Evolutionary conservation across 2,888 invertebrate species (phyloP).

Genomic region (Cistogaster globosa): DNA sequence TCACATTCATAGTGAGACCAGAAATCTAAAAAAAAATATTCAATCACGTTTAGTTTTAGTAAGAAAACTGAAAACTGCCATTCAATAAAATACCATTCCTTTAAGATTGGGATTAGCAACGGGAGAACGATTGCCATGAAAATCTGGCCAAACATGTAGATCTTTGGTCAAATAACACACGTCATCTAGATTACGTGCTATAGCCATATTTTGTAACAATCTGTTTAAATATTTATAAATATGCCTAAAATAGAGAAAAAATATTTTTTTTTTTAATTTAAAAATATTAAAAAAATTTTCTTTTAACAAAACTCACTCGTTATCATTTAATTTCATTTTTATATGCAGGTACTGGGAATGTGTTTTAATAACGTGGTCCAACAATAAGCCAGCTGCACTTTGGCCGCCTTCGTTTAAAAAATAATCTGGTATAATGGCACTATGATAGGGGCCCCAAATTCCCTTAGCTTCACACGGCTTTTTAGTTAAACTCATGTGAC

Average conservation of each 20-base stretch:
- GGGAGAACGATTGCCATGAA: constrained; percentile 97
- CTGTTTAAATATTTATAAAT: constrained; percentile 88
- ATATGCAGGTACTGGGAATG: constrained; percentile 88
- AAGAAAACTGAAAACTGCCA: not conserved
- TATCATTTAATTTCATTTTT: constrained; percentile 75
- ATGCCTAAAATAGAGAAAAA: constrained; percentile 83
- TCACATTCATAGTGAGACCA: constrained; percentile 90
- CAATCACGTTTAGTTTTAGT: not conserved
- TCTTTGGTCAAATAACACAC: constrained; percentile 88
- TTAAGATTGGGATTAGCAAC: constrained; percentile 91
- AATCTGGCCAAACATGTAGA: constrained; percentile 97
- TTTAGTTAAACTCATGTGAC: constrained; percentile 94
- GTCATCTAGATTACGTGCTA: constrained; percentile 84
- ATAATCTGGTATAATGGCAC: constrained; percentile 93
- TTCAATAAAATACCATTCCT: constrained; percentile 88
- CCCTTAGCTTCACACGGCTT: constrained; percentile 89
- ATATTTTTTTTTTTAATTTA: not conserved
- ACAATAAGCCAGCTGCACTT: constrained; percentile 94
- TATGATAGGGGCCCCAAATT: constrained; percentile 97
- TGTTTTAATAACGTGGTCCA: constrained; percentile 92
- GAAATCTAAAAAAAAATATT: constrained; percentile 84
- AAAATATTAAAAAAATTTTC: not conserved
- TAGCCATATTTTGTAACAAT: constrained; percentile 85
- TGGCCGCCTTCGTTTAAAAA: constrained; percentile 97
- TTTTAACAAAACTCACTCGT: constrained; percentile 74